A percentile compares a stretch with the other conserved stretches of the same genome.
These are phyloP conservation scores for Nyctalus aviator DNA, from an alignment of 2,797 vertebrate species.

Conservation along the genomic window DNA sequence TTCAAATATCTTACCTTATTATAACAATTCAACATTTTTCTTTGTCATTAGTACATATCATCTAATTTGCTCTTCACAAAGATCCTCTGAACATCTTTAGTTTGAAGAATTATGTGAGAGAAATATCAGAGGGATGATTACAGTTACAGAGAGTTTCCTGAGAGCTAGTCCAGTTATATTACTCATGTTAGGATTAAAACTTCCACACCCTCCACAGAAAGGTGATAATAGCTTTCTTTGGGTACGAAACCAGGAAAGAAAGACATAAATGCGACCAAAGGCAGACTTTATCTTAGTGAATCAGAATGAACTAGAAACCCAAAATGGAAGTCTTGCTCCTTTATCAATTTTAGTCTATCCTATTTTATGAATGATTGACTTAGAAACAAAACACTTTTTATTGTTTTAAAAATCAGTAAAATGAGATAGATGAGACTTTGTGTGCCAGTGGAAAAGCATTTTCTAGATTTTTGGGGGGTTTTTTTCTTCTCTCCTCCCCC, in stretches of 20 bases:
- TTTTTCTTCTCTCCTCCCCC: too few species aligned
- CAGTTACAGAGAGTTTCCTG: background rate
- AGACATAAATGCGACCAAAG: background rate
- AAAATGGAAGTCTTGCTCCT: background rate
- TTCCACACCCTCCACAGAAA: background rate
- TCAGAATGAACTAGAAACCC: background rate
- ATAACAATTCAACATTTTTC: background rate
- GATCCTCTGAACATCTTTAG: background rate
- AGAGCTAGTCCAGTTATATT: background rate
- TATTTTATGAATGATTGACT: background rate
- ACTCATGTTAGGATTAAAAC: background rate
- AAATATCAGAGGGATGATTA: background rate
- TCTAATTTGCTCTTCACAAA: background rate
- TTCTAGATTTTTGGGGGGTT: too few species aligned
- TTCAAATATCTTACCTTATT: constrained; percentile 3
- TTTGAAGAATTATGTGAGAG: background rate
- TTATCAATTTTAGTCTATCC: background rate
- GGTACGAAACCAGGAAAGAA: background rate
- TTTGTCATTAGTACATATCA: background rate
- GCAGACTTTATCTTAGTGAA: background rate
- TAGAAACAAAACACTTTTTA: background rate
- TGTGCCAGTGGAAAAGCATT: background rate
- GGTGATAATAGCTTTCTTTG: background rate
- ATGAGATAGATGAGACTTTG: background rate
- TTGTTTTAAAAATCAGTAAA: constrained; percentile 25